phyloP scores from a whole-genome alignment of 2,113 vertebrate species.

The Corythornis cristatus region DNA sequence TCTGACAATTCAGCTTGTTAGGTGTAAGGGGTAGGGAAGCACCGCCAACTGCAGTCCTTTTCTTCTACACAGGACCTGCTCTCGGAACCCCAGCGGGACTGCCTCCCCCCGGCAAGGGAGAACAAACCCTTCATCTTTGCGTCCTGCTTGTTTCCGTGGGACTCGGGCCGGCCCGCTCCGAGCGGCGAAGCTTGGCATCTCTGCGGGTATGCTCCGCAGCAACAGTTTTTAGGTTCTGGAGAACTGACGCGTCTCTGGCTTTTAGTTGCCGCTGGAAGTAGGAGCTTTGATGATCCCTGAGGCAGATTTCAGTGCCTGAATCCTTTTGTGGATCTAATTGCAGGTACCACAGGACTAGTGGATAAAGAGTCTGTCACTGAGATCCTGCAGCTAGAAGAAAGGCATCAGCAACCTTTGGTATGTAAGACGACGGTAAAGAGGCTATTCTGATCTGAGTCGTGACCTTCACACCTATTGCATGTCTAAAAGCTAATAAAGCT shows the following conservation, averaged over 20 bases:
- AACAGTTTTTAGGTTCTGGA: not conserved
- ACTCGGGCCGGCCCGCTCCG: not conserved
- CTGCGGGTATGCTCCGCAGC: fast-evolving
- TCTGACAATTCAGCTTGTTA: not conserved
- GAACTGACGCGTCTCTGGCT: fast-evolving
- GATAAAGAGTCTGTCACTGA: not conserved
- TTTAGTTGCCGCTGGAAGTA: not conserved
- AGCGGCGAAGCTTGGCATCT: not conserved
- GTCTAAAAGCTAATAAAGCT: not conserved
- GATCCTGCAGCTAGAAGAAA: not conserved
- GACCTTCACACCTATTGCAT: not conserved
- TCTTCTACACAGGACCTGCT: not conserved
- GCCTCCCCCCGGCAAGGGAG: not conserved
- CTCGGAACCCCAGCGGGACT: not conserved
- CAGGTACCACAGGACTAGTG: not conserved
- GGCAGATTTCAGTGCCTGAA: not conserved
- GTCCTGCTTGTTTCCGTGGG: fast-evolving
- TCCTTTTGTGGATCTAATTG: not conserved
- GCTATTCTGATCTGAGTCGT: fast-evolving
- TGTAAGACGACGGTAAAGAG: not conserved
- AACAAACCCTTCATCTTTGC: fast-evolving
- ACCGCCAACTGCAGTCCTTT: fast-evolving
- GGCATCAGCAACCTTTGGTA: not conserved
- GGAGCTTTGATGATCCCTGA: not conserved
- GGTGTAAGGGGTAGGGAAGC: not conserved